phyloP scores from a whole-genome alignment of 2,888 invertebrate genomes.

The Thymelicus lineola region DNA sequence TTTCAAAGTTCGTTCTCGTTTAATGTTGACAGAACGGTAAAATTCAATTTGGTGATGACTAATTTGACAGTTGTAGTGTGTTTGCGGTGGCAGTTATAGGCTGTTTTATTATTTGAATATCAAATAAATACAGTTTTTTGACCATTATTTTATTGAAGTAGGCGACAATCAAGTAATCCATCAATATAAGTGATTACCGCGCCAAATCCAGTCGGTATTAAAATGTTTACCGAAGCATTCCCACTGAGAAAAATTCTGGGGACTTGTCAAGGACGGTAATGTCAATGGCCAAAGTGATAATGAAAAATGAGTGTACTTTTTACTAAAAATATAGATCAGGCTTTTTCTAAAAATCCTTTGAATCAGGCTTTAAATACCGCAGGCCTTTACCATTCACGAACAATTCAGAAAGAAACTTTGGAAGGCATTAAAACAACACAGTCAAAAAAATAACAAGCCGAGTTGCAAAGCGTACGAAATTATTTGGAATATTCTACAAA shows the following conservation, averaged over 20 bases:
- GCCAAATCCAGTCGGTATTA: no score
- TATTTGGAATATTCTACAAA: constrained; percentile 82
- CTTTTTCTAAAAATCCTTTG: constrained; percentile 26
- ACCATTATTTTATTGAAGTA: no score
- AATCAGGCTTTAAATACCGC: constrained; percentile 39
- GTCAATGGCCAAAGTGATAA: no score
- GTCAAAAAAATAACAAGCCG: constrained; percentile 66
- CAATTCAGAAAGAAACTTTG: constrained; percentile 53
- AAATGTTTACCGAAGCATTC: no score
- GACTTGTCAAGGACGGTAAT: no score
- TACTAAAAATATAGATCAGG: constrained; percentile 31
- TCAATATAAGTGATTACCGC: no score
- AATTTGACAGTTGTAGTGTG: constrained; percentile 3
- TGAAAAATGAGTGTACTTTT: constrained; percentile 17
- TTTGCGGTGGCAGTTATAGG: no score
- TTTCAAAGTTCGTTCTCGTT: constrained; percentile 4
- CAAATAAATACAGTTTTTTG: no score
- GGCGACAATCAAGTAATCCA: no score
- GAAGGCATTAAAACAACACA: constrained; percentile 56
- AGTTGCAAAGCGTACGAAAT: constrained; percentile 61
- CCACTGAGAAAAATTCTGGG: no score
- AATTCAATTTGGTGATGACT: not conserved
- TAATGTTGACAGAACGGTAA: not conserved
- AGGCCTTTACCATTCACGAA: constrained; percentile 42
- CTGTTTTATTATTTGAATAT: no score